phyloP scores from a whole-genome alignment of 2,113 vertebrate genomes.

The Podilymbus podiceps region DNA sequence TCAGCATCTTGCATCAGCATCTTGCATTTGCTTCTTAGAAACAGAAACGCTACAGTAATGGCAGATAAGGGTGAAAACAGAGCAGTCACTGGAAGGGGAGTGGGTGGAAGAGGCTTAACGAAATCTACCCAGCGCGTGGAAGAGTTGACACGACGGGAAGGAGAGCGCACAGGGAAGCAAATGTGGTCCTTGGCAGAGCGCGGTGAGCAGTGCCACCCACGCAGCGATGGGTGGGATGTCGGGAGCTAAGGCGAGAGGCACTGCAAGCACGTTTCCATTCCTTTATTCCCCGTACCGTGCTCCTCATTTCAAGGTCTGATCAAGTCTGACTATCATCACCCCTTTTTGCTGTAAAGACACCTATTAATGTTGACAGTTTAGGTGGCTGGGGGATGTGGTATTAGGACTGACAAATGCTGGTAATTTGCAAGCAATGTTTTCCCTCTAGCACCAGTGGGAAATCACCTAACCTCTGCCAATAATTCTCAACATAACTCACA shows the following conservation, averaged over 20 bases:
- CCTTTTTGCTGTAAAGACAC: conserved; percentile 28
- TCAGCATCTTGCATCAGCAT: background rate
- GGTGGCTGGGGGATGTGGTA: conserved; percentile 56
- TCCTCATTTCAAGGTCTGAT: conserved; percentile 47
- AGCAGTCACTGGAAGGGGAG: background rate
- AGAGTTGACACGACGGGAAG: background rate
- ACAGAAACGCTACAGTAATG: background rate
- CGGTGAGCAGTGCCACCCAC: conserved; percentile 41
- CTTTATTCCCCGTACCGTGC: conserved; percentile 2
- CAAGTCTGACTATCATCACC: conserved; percentile 42
- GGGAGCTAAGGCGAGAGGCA: background rate
- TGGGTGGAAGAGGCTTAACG: background rate
- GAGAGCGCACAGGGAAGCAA: background rate
- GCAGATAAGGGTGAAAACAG: background rate
- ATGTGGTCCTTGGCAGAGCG: background rate
- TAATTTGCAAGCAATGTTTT: conserved; percentile 69
- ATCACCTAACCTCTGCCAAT: conserved; percentile 66
- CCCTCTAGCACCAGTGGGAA: conserved; percentile 58
- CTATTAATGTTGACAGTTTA: conserved; percentile 62
- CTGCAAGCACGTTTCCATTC: background rate
- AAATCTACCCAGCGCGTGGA: background rate
- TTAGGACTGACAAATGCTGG: conserved; percentile 68
- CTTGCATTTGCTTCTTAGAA: background rate
- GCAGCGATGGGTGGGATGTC: background rate
- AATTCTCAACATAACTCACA: conserved; percentile 57